Percentiles rank a stretch among this genome's conserved stretches.
Conservation (phyloP, 2,888 invertebrate species). For the Cepaea hortensis region DNA sequence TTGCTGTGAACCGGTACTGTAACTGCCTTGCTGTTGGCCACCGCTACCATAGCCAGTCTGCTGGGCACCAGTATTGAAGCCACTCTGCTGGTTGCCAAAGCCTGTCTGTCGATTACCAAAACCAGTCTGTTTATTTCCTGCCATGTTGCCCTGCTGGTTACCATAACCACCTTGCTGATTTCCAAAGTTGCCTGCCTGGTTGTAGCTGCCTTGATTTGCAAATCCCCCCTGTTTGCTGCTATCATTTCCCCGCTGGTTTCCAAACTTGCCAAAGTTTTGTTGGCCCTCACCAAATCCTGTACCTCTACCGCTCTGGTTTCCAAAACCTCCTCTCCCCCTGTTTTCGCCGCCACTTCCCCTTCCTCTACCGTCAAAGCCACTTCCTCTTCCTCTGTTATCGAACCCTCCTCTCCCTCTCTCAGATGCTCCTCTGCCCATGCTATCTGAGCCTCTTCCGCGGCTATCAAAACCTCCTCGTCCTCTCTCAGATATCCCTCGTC, state of each 20-base stretch:
- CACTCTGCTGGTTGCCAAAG: constrained; percentile 29
- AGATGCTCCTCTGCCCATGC: neutral
- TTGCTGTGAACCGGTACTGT: constrained; percentile 13
- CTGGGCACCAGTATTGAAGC: constrained; percentile 20
- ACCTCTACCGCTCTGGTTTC: neutral
- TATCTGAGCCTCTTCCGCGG: neutral
- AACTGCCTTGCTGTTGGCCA: constrained; percentile 26
- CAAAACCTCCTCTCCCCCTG: constrained; percentile 8
- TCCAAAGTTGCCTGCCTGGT: constrained; percentile 3
- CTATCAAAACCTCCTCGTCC: neutral
- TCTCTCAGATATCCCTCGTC: constrained; percentile 15
- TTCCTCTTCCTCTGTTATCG: constrained; percentile 28
- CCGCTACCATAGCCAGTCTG: constrained; percentile 20
- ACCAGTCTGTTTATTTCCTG: constrained; percentile 21
- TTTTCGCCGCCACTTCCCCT: neutral
- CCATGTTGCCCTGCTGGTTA: neutral
- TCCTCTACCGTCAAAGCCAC: constrained; percentile 17
- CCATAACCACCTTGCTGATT: constrained; percentile 23
- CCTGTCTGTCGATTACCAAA: constrained; percentile 31
- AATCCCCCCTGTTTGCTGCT: neutral
- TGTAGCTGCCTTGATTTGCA: constrained; percentile 33
- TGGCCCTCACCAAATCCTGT: neutral
- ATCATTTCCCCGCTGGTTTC: constrained; percentile 33
- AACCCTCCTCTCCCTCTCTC: neutral
- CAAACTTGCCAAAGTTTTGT: constrained; percentile 22